phyloP scores from a whole-genome alignment of 2,888 invertebrate species.

The Lagria hirta region DNA sequence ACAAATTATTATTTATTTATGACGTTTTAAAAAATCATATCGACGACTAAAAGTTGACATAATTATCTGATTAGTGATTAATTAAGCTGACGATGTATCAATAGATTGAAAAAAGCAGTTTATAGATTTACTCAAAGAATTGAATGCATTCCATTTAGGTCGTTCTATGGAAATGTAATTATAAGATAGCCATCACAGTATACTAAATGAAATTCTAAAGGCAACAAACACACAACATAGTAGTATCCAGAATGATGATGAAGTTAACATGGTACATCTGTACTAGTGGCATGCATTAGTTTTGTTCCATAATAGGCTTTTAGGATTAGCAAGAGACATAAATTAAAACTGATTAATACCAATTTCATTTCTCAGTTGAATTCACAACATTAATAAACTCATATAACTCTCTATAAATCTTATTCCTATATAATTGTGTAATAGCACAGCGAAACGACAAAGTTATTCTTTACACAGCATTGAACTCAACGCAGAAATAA shows the following conservation, averaged over 20 bases:
- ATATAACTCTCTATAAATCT: constrained; percentile 6
- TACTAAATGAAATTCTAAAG: constrained; percentile 27
- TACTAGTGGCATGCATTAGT: constrained; percentile 29
- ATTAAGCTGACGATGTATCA: too few relatives aligned
- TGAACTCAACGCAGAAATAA: constrained; percentile 20
- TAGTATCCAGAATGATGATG: constrained; percentile 21
- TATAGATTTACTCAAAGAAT: too few relatives aligned
- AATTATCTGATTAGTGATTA: too few relatives aligned
- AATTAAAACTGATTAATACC: constrained; percentile 28
- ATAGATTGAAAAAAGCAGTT: too few relatives aligned
- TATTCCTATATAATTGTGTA: constrained; percentile 15
- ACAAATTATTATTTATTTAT: too few relatives aligned
- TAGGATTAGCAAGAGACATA: constrained; percentile 24
- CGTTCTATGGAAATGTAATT: constrained; percentile 25
- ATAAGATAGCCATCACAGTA: constrained; percentile 25
- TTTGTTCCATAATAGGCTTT: constrained; percentile 28
- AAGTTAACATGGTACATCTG: constrained; percentile 26
- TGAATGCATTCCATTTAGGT: constrained; percentile 20
- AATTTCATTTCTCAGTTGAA: constrained; percentile 19
- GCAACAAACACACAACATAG: constrained; percentile 25
- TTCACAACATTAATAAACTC: constrained; percentile 14
- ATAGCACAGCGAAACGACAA: constrained; percentile 15
- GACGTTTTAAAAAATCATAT: too few relatives aligned
- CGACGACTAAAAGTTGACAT: too few relatives aligned
- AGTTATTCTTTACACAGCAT: constrained; percentile 13